A percentile compares a stretch with the other conserved stretches of the same genome.
Conservation (phyloP, 2,113 vertebrate genomes). For the Sinocyclocheilus anophthalmus region DNA sequence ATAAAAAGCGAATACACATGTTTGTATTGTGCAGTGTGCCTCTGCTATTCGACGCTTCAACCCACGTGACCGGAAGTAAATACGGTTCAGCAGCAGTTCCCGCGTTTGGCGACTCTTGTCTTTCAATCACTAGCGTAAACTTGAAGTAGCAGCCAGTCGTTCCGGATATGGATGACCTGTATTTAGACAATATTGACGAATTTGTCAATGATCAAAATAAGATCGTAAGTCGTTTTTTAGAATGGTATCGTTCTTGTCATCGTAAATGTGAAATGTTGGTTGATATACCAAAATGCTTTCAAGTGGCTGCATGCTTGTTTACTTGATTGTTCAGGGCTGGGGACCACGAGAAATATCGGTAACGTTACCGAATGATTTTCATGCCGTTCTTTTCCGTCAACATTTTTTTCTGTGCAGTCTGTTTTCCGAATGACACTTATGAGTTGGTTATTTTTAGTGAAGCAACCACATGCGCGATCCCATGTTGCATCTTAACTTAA, state of each 20-base stretch:
- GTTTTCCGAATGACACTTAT: not conserved
- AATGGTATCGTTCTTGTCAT: not conserved
- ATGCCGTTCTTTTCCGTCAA: not conserved
- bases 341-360: not conserved
- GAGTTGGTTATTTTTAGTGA: not conserved
- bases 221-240: constrained; percentile 78
- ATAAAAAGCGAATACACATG: not conserved
- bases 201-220: constrained; percentile 91
- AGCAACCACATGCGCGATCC: not conserved
- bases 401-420: not conserved
- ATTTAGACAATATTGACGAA: constrained; percentile 95
- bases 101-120: not conserved
- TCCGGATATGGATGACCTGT: constrained; percentile 84
- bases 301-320: not conserved
- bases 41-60: not conserved
- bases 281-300: not conserved
- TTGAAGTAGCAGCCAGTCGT: not conserved
- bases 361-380: not conserved
- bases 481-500: not conserved
- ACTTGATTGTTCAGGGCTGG: not conserved
- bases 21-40: not conserved
- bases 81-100: constrained; percentile 69
- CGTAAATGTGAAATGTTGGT: not conserved
- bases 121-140: not conserved
- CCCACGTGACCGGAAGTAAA: constrained; percentile 71